Evolutionary conservation across 2,888 invertebrate species (phyloP), one percentile per base, ranked within the genome.

Genomic region (Dilophus febrilis): DNA sequence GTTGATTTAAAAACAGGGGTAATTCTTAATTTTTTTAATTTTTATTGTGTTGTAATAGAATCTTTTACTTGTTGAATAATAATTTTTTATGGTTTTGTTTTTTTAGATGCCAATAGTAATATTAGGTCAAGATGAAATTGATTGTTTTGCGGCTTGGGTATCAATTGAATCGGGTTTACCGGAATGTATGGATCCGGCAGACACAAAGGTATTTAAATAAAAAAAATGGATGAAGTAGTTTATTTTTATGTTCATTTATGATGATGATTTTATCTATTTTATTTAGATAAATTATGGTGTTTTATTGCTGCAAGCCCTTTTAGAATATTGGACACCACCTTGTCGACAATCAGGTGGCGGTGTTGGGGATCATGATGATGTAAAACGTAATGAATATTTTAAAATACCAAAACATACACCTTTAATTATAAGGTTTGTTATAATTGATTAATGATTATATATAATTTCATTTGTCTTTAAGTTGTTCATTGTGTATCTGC

Each of bases 131-230:
- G 98, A 99, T 58, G 98, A 98, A 64, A 85, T 86, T 1, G 98
- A 98, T 58, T 97, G 95, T 58, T 84, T 98, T 53, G 81, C 92
- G 29, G 95, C 98, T 1, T 99, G 98, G 98, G 91, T 98, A 4
- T 92, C 95, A 37, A 88, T 92, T 0, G 98, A 98, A 58, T 85
- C 90, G 18, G 94, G 91, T 1, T 70, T 97, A 48, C 77, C 81
- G 67, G 72, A 72, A 71, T 75, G 62, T 49, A 59, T 57, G 27
- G 57, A 60, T 45, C 55, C 58, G 43, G 54, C 58, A 19, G 63
- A 63, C 47, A 54, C 58, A 19, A 63, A 62, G 47, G 62, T 63
- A 40, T 13, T 19, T 8, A 22, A 37, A 16, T n/a, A 17, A 26
- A 13, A 3, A 17, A n/a, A n/a, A n/a, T n/a, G n/a, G n/a, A n/a